Evolutionary conservation across 1,140 invertebrate genomes (phyloP).

Genomic region (Lepidurus apus): DNA sequence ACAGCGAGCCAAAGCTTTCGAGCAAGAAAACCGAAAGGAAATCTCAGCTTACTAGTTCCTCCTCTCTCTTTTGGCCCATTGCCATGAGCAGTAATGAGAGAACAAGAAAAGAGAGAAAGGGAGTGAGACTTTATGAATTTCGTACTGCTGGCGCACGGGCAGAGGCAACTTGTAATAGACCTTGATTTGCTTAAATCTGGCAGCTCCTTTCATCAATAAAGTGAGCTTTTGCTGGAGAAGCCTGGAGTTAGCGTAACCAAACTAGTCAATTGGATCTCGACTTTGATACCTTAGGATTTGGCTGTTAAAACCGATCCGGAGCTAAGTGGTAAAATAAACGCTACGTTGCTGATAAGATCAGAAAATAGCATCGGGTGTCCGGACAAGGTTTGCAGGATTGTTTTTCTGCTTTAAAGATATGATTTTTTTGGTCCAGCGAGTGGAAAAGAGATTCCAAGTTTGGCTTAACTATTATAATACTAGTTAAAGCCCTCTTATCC

Average conservation of each 20-base stretch:
- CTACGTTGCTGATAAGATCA: too few relatives aligned
- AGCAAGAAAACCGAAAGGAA: background rate
- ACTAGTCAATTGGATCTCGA: background rate
- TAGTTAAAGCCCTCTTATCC: too few relatives aligned
- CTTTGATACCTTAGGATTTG: background rate
- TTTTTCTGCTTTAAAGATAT: too few relatives aligned
- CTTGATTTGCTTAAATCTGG: constrained; percentile 11
- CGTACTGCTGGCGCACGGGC: background rate
- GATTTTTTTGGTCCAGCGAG: too few relatives aligned
- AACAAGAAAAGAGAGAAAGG: background rate
- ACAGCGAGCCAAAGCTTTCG: background rate
- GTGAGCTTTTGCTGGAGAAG: background rate
- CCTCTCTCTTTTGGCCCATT: constrained; percentile 4
- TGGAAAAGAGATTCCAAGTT: too few relatives aligned
- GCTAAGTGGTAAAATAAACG: too few relatives aligned
- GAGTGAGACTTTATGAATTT: background rate
- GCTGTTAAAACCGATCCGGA: too few relatives aligned
- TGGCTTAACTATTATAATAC: too few relatives aligned
- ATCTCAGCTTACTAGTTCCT: constrained; percentile 1
- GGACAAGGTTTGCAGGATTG: too few relatives aligned
- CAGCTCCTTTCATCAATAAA: background rate
- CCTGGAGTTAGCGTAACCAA: background rate
- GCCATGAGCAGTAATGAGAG: constrained; percentile 3
- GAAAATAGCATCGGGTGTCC: too few relatives aligned
- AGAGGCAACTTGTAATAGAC: background rate